These are phyloP conservation scores for Passer domesticus DNA, from an alignment of 2,113 vertebrate genomes.

Conservation along the genomic window DNA sequence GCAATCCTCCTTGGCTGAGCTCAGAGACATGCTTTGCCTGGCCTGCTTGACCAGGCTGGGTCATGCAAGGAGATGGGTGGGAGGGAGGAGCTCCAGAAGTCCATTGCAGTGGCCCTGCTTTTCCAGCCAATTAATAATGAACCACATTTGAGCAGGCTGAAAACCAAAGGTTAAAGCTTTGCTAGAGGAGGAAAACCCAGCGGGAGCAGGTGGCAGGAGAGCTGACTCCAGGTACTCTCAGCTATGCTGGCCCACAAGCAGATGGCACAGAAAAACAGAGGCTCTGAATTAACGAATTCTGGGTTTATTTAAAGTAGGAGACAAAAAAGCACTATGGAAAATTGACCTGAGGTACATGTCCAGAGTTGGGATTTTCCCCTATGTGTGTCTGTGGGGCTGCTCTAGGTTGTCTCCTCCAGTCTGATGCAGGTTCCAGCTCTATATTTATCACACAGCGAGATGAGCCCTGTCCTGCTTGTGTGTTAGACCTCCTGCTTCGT, in stretches of 20 bases:
- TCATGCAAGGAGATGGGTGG: not conserved
- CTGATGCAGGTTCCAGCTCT: not conserved
- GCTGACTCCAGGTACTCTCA: not conserved
- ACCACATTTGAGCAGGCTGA: not conserved
- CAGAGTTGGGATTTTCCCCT: not conserved
- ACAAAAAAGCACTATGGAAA: not conserved
- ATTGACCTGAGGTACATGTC: not conserved
- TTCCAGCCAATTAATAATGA: slow-evolving; percentile 2
- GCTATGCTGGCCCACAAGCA: not conserved
- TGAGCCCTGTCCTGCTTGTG: not conserved
- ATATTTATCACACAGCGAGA: not conserved
- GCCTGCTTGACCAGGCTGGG: accelerated
- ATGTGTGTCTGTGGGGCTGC: not conserved
- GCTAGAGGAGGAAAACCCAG: slow-evolving; percentile 29
- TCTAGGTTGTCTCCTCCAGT: not conserved
- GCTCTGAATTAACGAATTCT: not conserved
- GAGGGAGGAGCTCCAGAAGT: not conserved
- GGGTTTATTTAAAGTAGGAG: not conserved
- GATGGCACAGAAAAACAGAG: not conserved
- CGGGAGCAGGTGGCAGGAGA: not conserved
- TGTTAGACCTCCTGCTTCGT: not conserved
- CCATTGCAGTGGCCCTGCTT: accelerated
- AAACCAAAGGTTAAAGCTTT: slow-evolving; percentile 1
- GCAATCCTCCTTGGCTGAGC: not conserved
- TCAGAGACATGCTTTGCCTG: not conserved